Conservation (phyloP, 1,140 invertebrate genomes). For the Drosophila ambigua region DNA sequence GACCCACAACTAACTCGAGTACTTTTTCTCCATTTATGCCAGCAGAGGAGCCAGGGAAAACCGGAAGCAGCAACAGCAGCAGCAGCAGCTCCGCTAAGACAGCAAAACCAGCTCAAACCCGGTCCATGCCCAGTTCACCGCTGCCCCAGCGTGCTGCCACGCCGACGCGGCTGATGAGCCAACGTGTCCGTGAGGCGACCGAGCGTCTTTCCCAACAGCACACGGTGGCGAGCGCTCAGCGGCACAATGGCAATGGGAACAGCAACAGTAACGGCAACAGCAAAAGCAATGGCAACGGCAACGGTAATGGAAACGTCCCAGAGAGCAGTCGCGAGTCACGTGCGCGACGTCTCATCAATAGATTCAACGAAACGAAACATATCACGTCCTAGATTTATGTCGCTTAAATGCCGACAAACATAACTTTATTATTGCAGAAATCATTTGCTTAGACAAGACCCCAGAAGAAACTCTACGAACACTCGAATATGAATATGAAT, state of each 20-base stretch:
- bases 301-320: slow-evolving; percentile 35
- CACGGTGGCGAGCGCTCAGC: slow-evolving; percentile 68
- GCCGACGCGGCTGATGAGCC: slow-evolving; percentile 77
- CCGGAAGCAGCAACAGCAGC: slow-evolving; percentile 26
- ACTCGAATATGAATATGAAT: slow-evolving; percentile 64
- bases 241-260: slow-evolving; percentile 30
- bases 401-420: slow-evolving; percentile 20
- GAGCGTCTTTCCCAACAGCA: slow-evolving; percentile 80
- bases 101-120: slow-evolving; percentile 49
- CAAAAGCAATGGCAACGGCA: background rate
- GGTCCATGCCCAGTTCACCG: slow-evolving; percentile 77
- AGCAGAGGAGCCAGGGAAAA: slow-evolving; percentile 29
- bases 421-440: slow-evolving; percentile 63
- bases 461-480: slow-evolving; percentile 52
- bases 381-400: slow-evolving; percentile 72
- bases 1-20: background rate
- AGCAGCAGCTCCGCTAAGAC: slow-evolving; percentile 34
- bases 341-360: slow-evolving; percentile 68
- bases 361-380: slow-evolving; percentile 79
- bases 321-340: slow-evolving; percentile 59
- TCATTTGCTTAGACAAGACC: slow-evolving; percentile 43
- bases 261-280: background rate
- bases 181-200: slow-evolving; percentile 75
- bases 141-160: slow-evolving; percentile 66
- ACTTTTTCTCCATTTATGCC: slow-evolving; percentile 4